These are phyloP conservation scores for Ophion costatus DNA, from an alignment of 2,888 invertebrate genomes.

Conservation along the genomic window DNA sequence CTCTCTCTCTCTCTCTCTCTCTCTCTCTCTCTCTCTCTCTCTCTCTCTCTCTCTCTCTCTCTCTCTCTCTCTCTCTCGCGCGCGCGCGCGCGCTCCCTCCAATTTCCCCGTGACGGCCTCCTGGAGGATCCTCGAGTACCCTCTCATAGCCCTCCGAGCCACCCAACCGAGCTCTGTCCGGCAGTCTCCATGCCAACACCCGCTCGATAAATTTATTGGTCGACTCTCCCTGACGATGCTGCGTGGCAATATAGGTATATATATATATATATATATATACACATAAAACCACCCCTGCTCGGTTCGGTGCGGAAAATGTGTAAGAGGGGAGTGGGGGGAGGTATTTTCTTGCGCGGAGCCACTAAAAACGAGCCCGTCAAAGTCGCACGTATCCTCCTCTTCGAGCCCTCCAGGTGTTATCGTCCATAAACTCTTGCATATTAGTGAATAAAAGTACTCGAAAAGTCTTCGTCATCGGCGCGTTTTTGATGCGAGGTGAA, in stretches of 20 bases:
- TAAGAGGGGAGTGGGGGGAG: background rate
- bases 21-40: conserved; percentile 52
- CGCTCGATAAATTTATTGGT: conserved; percentile 84
- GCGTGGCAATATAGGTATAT: conserved; percentile 23
- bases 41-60: conserved; percentile 61
- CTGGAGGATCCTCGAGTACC: conserved; percentile 82
- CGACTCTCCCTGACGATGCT: conserved; percentile 79
- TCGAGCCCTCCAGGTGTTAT: conserved; percentile 26
- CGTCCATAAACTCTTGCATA: conserved; percentile 13
- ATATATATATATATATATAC: conserved; percentile 4
- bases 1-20: conserved; percentile 38
- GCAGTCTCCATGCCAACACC: conserved; percentile 83
- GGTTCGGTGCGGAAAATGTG: conserved; percentile 1
- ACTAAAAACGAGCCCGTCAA: conserved; percentile 38
- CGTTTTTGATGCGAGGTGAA: background rate
- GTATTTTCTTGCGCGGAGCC: conserved; percentile 39
- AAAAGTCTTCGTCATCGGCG: background rate
- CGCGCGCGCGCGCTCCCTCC: conserved; percentile 73
- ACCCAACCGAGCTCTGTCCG: conserved; percentile 82
- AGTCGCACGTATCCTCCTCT: conserved; percentile 10
- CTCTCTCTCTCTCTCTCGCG: conserved; percentile 36
- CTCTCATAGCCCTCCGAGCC: conserved; percentile 81
- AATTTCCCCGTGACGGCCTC: conserved; percentile 82
- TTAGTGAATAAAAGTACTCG: background rate
- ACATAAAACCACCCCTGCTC: conserved; percentile 27